Base-by-base conservation (phyloP, 2,888 invertebrate genomes). In the Monoplex corrugatus region DNA sequence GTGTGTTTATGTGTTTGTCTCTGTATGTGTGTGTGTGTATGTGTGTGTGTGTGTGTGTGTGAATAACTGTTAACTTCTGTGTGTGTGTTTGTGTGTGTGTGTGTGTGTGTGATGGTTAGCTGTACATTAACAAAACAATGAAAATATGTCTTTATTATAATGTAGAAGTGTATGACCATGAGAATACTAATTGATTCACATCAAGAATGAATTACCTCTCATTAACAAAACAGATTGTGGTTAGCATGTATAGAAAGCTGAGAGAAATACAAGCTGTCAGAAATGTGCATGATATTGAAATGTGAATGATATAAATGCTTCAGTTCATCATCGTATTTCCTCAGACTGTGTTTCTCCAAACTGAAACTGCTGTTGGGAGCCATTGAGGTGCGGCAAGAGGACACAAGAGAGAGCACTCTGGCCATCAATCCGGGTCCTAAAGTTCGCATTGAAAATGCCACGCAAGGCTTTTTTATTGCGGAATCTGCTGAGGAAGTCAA, bases 401-500 rank as follows among this genome's bases (percentile, higher is more conserved):
- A 96, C 91, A 98, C 98, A 35, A 97, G 97, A 85, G 99, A 99
- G 96, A 98, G 98, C 96, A 99, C 99, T 97, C 99, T 99, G 94
- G 99, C 99, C 90, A 99, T 99, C 95, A 99, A 99, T 97, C 99
- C 99, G 80, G 95, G 95, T 16, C 95, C 96, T 23, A 98, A 98
- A 93, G 96, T 96, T 40, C 99, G 98, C 96, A 99, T 99, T 93
- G 98, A 98, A 96, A 98, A 99, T 90, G 99, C 99, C 96, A 99
- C 99, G 93, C 99, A 99, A 97, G 99, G 99, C 94, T 99, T 99
- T 97, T 99, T 99, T 97, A 99, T 99, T 96, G 99, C 99, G 94
- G 99, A 99, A 97, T 99, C 99, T 93, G 99, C 99, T 87, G 99
- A 99, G 96, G 99, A 99, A 97, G 99, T 99, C 80, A 99, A 99